Evolutionary conservation across 2,113 vertebrate species (phyloP).

Genomic region (Azemiops feae): DNA sequence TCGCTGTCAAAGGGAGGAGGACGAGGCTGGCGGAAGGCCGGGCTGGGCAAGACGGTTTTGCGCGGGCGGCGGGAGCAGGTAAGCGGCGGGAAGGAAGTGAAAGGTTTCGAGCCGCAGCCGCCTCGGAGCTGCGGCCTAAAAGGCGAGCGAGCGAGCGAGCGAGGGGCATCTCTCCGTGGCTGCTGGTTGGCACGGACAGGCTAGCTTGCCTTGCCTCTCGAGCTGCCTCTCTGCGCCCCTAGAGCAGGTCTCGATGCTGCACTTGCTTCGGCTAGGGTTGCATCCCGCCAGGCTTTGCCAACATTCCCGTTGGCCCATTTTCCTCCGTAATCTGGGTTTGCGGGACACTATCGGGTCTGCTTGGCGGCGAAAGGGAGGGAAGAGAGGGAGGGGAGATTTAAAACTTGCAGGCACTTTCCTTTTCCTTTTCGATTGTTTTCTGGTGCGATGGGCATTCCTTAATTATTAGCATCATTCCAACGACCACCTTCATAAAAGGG

Average conservation of each 20-base stretch:
- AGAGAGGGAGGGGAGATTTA: not conserved
- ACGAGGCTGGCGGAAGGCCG: not conserved
- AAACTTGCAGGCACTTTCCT: not conserved
- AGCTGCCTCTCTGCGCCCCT: too few relatives aligned
- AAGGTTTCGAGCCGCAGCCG: not conserved
- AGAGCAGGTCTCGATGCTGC: not conserved
- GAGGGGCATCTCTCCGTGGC: not conserved
- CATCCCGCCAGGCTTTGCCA: not conserved
- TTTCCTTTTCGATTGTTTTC: not conserved
- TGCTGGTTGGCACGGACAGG: not conserved
- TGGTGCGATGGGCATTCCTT: too few relatives aligned
- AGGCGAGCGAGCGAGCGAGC: not conserved
- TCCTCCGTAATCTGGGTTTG: not conserved
- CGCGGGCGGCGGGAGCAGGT: slow-evolving; percentile 40
- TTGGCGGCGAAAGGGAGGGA: not conserved
- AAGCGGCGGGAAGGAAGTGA: slow-evolving; percentile 1
- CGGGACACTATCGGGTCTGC: too few relatives aligned
- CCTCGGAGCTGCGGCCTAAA: not conserved
- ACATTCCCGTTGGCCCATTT: not conserved
- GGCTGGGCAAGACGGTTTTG: not conserved
- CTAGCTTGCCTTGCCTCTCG: not conserved
- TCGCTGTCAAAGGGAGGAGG: slow-evolving; percentile 11
- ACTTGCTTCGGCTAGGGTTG: not conserved
- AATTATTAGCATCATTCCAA: not conserved
- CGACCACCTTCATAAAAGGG: not conserved